These are phyloP conservation scores for Chelonoidis abingdonii DNA, from an alignment of 2,113 vertebrate species.

Conservation along the genomic window DNA sequence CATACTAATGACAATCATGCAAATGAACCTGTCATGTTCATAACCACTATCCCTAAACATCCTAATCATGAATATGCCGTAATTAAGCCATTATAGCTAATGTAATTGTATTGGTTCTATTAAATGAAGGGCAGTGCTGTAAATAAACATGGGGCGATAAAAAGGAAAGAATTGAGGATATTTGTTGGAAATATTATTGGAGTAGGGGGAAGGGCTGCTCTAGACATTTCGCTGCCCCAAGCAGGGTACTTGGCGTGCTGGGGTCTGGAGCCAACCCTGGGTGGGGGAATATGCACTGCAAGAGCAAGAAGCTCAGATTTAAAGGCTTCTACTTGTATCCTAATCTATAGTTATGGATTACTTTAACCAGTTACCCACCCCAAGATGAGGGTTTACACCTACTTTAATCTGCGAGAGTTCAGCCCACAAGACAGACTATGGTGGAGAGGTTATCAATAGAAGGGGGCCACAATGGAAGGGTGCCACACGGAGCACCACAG, in stretches of 20 bases:
- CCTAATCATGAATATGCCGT: conserved; percentile 67
- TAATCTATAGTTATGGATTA: not conserved
- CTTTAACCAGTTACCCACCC: not conserved
- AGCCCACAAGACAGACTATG: not conserved
- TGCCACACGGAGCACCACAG: not conserved
- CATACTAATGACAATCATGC: conserved; percentile 57
- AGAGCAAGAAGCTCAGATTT: not conserved
- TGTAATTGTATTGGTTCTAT: conserved; percentile 63
- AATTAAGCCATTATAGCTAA: conserved; percentile 76
- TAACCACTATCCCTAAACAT: conserved; percentile 63
- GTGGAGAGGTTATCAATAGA: not conserved
- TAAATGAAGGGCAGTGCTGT: conserved; percentile 69
- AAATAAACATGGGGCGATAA: conserved; percentile 73
- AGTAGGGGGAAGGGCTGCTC: not conserved
- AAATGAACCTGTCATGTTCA: conserved; percentile 60
- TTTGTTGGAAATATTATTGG: conserved; percentile 9
- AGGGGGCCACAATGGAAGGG: not conserved
- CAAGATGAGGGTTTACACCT: not conserved
- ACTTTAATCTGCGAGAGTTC: not conserved
- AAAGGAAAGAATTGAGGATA: conserved; percentile 38
- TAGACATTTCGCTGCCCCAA: too few relatives aligned
- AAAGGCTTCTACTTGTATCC: not conserved
- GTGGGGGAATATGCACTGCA: not conserved
- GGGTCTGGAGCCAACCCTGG: too few relatives aligned
- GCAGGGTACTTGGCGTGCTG: too few relatives aligned